Evolutionary conservation across 1,140 invertebrate species (phyloP), one percentile per base, ranked within the genome.

Genomic region (Geopemphigus sp.): DNA sequence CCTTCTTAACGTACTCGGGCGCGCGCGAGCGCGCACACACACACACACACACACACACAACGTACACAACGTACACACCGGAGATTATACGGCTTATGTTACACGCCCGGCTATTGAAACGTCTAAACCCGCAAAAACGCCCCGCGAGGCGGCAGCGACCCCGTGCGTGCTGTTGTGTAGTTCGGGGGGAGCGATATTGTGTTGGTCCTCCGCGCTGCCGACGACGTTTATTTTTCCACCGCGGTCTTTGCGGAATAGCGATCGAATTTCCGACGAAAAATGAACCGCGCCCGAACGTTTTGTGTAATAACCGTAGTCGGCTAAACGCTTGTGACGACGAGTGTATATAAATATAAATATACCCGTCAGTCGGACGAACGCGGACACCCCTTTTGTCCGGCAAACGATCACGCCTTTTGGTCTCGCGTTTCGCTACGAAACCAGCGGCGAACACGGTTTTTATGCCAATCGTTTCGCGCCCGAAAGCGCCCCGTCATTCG

Each of bases 61-160:
- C 15, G 5, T 29, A 26, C 26, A 61, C 24, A n/a, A 61, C 63
- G 29, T 50, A 47, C 68, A 26, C 17, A 4, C 73, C 61, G 56
- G 32, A 78, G 74, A 78, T 78, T 78, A 78, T 78, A 78, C 74
- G 45, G 74, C 74, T 78, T 78, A 78, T 78, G 45, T 78, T 78
- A 78, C 74, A 74, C 56, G 17, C 26, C 5, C 64, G 6, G 72
- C 74, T 61, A 78, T 78, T 78, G 74, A 78, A 68, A 68, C 66
- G 47, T 68, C 22, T 17, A 50, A 10, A 47, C 22, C 74, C 74
- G 74, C 74, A 61, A 78, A 78, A 78, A 78, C 74, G 74, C 57
- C 57, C 61, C 29, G 17, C 14, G 54, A 0, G 10, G n/a, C n/a
- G 0, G 15, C 61, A 8, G 6, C 17, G 26, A 26, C 29, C 14